A percentile compares a stretch with the other conserved stretches of the same genome.
These are phyloP conservation scores for Pitangus sulphuratus DNA, from an alignment of 2,797 vertebrate species.

Conservation along the genomic window DNA sequence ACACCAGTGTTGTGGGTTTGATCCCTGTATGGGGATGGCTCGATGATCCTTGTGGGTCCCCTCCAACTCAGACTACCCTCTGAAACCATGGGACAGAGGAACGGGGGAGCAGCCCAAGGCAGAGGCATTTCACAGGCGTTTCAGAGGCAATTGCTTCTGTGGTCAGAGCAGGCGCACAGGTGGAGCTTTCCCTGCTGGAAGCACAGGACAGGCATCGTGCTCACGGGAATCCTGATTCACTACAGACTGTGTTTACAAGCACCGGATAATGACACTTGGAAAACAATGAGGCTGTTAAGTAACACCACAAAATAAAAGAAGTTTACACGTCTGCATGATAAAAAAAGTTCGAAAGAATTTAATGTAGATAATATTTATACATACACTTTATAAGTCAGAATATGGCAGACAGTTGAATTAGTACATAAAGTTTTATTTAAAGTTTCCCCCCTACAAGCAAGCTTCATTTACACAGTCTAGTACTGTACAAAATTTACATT, in stretches of 20 bases:
- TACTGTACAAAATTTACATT: constrained; percentile 88
- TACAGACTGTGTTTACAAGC: not conserved
- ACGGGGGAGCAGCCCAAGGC: fast-evolving
- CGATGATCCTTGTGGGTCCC: too few relatives aligned
- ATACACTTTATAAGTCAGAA: constrained; percentile 67
- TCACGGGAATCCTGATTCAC: not conserved
- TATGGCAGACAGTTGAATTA: constrained; percentile 74
- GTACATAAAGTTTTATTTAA: constrained; percentile 89
- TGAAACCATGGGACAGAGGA: not conserved
- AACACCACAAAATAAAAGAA: constrained; percentile 23
- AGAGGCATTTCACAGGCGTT: not conserved
- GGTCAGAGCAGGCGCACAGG: not conserved
- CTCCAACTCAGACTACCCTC: not conserved
- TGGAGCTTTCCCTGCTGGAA: not conserved
- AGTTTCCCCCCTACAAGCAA: constrained; percentile 85
- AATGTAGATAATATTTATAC: constrained; percentile 68
- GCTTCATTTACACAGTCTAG: constrained; percentile 87
- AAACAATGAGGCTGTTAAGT: not conserved
- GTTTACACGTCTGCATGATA: constrained; percentile 44
- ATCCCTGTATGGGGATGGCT: not conserved
- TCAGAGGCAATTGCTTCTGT: not conserved
- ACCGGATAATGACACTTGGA: not conserved
- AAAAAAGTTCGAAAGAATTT: constrained; percentile 68
- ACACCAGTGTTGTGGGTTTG: not conserved
- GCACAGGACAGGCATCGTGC: not conserved